Conservation (phyloP, 92 coral and sea anemone species). For the Blastomussa wellsi region DNA sequence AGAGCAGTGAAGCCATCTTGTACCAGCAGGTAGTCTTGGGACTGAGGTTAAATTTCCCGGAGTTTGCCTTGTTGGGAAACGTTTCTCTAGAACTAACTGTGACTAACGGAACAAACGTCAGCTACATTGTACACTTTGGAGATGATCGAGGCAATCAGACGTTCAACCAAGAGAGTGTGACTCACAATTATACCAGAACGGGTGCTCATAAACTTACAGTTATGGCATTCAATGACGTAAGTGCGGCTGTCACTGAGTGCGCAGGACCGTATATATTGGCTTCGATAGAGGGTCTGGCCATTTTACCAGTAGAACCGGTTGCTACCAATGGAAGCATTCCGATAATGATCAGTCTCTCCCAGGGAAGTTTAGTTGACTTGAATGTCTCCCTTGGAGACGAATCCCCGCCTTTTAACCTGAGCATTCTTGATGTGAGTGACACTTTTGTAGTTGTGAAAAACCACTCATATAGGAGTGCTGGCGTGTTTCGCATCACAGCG, state of each 20-base stretch:
- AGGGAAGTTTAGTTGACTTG: conserved; percentile 32
- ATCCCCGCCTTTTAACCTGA: conserved; percentile 7
- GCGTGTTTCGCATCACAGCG: conserved; percentile 35
- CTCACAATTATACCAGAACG: not conserved
- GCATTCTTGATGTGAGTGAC: conserved; percentile 17
- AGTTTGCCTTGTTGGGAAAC: conserved; percentile 12
- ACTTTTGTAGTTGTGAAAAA: not conserved
- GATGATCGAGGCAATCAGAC: not conserved
- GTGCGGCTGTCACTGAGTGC: conserved; percentile 22
- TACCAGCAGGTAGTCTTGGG: conserved; percentile 8
- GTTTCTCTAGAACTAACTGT: conserved; percentile 1
- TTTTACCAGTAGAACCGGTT: not conserved
- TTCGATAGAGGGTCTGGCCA: not conserved
- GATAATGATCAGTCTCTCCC: not conserved
- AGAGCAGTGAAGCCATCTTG: not conserved
- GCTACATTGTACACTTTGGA: conserved; percentile 22
- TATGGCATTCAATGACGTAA: conserved; percentile 24
- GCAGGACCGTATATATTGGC: conserved; percentile 1
- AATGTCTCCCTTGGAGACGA: conserved; percentile 42
- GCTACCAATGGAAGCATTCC: not conserved
- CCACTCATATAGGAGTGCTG: conserved; percentile 23
- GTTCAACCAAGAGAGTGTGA: not conserved
- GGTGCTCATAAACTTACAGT: conserved; percentile 24
- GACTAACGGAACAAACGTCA: conserved; percentile 29
- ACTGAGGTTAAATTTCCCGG: not conserved